Evolutionary conservation across 2,113 vertebrate species (phyloP).

Genomic region (Dromas ardeola): DNA sequence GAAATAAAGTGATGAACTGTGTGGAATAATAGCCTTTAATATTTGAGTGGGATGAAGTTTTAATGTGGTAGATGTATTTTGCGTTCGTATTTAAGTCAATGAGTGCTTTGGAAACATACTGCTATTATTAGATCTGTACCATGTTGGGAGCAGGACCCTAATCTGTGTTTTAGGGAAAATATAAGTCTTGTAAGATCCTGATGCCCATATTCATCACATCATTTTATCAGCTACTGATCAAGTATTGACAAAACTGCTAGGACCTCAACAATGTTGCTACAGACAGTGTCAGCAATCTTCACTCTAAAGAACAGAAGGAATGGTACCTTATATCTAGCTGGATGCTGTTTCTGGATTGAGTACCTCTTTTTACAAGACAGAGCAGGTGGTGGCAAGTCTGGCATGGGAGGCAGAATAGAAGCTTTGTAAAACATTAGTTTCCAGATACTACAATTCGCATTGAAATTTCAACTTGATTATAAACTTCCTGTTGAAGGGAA

Average conservation of each 20-base stretch:
- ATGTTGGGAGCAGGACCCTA: neutral
- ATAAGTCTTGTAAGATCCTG: neutral
- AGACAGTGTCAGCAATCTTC: neutral
- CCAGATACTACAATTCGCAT: neutral
- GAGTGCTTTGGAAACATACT: neutral
- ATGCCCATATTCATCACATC: neutral
- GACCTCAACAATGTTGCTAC: neutral
- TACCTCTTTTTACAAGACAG: neutral
- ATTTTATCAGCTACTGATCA: neutral
- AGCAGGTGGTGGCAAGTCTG: neutral
- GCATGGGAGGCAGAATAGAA: neutral
- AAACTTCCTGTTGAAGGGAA: neutral
- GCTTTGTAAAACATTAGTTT: neutral
- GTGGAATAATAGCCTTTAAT: neutral
- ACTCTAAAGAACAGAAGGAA: neutral
- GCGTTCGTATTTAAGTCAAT: neutral
- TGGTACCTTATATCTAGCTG: neutral
- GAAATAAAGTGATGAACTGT: neutral
- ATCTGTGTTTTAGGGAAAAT: neutral
- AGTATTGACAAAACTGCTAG: neutral
- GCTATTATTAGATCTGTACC: neutral
- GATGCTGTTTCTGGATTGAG: neutral
- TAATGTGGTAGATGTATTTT: neutral
- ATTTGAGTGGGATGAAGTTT: neutral
- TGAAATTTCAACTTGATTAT: neutral